phyloP scores from a whole-genome alignment of 2,888 invertebrate species.

The Mycalesis mineus region DNA sequence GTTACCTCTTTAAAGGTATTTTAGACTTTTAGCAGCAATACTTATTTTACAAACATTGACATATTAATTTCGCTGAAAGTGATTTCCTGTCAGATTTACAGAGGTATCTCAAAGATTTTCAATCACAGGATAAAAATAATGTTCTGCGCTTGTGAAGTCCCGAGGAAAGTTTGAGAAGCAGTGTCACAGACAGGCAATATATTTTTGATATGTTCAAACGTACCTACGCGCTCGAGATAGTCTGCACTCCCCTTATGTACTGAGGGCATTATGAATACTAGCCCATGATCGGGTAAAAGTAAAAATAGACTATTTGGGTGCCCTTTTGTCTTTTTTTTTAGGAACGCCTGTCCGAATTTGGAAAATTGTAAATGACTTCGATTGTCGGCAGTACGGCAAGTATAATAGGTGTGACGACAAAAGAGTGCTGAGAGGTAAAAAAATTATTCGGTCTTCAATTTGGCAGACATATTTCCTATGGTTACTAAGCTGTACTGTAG shows the following conservation, averaged over 20 bases:
- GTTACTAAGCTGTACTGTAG: no score
- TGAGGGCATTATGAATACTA: conserved; percentile 29
- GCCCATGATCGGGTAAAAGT: conserved; percentile 31
- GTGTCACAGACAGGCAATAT: conserved; percentile 31
- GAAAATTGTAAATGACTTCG: conserved; percentile 20
- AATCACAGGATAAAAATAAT: no score
- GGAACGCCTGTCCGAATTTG: conserved; percentile 14
- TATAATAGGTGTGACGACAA: background rate
- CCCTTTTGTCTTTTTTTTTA: conserved; percentile 16
- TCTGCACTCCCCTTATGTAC: conserved; percentile 28
- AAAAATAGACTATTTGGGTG: conserved; percentile 26
- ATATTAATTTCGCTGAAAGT: no score
- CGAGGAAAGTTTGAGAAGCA: conserved; percentile 27
- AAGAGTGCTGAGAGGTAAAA: background rate
- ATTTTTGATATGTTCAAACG: conserved; percentile 35
- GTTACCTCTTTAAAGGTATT: no score
- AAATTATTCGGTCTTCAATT: no score
- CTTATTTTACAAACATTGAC: no score
- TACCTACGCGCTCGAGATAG: conserved; percentile 26
- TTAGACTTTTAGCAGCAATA: no score
- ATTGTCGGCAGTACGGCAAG: conserved; percentile 4
- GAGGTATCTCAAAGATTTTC: no score
- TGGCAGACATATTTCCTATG: no score
- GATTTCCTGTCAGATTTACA: no score
- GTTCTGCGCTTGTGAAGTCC: background rate